phyloP scores from a whole-genome alignment of 2,888 invertebrate species.

The Drosophila setosimentum region DNA sequence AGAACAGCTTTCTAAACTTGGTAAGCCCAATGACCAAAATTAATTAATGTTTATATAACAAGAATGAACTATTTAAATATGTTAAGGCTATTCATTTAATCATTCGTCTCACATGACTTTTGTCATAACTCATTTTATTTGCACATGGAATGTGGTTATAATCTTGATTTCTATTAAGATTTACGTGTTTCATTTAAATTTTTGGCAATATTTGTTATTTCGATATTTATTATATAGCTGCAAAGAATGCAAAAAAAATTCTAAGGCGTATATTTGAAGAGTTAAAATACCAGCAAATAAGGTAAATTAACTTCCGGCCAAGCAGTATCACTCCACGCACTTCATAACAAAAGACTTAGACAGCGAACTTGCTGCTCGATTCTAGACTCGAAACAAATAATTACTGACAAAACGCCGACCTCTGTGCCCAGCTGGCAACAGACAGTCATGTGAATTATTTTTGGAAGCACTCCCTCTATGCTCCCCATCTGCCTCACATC shows the following conservation, averaged over 20 bases:
- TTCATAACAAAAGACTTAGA: constrained; percentile 70
- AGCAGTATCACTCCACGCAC: constrained; percentile 33
- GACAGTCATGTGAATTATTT: constrained; percentile 1
- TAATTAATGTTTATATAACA: constrained; percentile 2
- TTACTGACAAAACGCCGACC: constrained; percentile 43
- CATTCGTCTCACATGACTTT: not conserved
- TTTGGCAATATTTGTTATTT: not conserved
- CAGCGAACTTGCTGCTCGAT: constrained; percentile 66
- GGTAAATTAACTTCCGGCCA: constrained; percentile 59
- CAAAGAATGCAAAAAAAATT: not conserved
- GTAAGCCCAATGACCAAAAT: not conserved
- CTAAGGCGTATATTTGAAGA: not conserved
- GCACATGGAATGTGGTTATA: constrained; percentile 6
- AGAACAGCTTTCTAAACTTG: constrained; percentile 17
- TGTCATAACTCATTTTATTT: constrained; percentile 2
- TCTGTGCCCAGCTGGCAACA: constrained; percentile 20
- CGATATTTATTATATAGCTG: not conserved
- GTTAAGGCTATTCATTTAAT: not conserved
- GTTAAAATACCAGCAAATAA: too few species aligned
- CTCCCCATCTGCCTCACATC: not conserved
- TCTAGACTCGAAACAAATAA: constrained; percentile 20
- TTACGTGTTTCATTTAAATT: not conserved
- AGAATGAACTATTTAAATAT: constrained; percentile 3
- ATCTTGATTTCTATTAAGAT: not conserved
- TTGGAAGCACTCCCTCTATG: constrained; percentile 8